Evolutionary conservation across 2,888 invertebrate species (phyloP).

Genomic region (Agonopterix arenella): DNA sequence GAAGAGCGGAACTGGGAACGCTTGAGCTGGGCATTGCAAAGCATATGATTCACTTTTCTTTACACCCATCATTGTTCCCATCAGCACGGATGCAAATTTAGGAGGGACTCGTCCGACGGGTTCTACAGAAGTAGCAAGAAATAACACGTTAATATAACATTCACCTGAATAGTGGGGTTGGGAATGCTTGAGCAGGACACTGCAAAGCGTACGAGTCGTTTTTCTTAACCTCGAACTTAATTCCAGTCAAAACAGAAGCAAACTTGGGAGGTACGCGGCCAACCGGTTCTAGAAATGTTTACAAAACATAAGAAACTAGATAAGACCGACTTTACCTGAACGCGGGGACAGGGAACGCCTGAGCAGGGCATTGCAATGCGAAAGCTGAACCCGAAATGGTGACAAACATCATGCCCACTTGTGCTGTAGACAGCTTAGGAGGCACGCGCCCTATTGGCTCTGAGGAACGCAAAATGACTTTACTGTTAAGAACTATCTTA

Average conservation of each 20-base stretch:
- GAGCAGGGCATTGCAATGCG: conserved; percentile 83
- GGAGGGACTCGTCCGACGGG: conserved; percentile 83
- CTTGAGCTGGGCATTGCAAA: conserved; percentile 81
- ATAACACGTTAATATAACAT: conserved; percentile 10
- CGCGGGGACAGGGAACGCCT: conserved; percentile 76
- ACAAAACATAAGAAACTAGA: conserved; percentile 28
- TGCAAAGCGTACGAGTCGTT: conserved; percentile 63
- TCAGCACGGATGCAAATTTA: conserved; percentile 79
- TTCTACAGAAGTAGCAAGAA: conserved; percentile 62
- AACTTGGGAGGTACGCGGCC: conserved; percentile 74
- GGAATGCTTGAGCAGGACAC: conserved; percentile 84
- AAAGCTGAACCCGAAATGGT: conserved; percentile 62
- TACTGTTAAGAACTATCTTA: conserved; percentile 64
- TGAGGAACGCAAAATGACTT: conserved; percentile 49
- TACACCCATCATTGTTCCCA: conserved; percentile 77
- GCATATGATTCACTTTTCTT: conserved; percentile 64
- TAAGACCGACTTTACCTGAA: conserved; percentile 55
- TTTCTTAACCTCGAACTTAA: conserved; percentile 74
- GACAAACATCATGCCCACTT: conserved; percentile 78
- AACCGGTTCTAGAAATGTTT: conserved; percentile 46
- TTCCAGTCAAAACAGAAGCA: conserved; percentile 68
- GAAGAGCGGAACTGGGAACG: conserved; percentile 80
- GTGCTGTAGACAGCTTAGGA: conserved; percentile 56
- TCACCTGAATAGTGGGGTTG: conserved; percentile 75
- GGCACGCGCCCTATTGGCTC: conserved; percentile 65